phyloP scores from a whole-genome alignment of 92 coral and sea anemone species.

The Umimayanthus kanabou region DNA sequence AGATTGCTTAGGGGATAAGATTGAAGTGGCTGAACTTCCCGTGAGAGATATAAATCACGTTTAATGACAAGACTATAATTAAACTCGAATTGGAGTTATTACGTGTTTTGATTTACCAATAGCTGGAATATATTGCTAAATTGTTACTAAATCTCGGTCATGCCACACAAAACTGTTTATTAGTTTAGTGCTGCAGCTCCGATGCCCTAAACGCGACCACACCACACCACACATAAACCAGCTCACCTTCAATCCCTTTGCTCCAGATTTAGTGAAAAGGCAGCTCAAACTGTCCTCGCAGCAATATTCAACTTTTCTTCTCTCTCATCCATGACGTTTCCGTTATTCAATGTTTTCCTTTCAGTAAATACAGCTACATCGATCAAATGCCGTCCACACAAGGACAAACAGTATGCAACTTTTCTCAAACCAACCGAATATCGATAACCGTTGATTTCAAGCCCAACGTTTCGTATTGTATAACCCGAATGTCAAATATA shows the following conservation, averaged over 20 bases:
- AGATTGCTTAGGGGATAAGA: not conserved
- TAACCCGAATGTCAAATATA: not conserved
- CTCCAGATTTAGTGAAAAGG: not conserved
- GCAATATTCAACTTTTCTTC: not conserved
- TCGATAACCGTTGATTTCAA: not conserved
- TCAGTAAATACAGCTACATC: not conserved
- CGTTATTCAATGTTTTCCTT: not conserved
- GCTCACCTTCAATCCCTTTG: not conserved
- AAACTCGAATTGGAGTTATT: conserved; percentile 2
- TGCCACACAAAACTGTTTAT: not conserved
- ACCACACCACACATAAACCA: not conserved
- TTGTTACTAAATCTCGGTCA: conserved; percentile 7
- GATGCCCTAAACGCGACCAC: not conserved
- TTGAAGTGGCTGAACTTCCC: not conserved
- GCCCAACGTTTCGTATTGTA: not conserved
- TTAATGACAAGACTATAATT: not conserved
- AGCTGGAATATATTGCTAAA: conserved; percentile 9
- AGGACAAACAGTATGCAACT: no score
- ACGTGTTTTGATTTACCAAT: conserved; percentile 21
- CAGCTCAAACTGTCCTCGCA: not conserved
- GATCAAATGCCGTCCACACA: not conserved
- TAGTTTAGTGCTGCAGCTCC: not conserved
- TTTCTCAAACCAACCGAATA: not conserved
- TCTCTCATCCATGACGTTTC: not conserved
- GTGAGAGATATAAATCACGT: conserved; percentile 1